A percentile compares a stretch with the other conserved stretches of the same genome.
phyloP scores from a whole-genome alignment of 2,888 invertebrate species.

The Macaria notata region DNA sequence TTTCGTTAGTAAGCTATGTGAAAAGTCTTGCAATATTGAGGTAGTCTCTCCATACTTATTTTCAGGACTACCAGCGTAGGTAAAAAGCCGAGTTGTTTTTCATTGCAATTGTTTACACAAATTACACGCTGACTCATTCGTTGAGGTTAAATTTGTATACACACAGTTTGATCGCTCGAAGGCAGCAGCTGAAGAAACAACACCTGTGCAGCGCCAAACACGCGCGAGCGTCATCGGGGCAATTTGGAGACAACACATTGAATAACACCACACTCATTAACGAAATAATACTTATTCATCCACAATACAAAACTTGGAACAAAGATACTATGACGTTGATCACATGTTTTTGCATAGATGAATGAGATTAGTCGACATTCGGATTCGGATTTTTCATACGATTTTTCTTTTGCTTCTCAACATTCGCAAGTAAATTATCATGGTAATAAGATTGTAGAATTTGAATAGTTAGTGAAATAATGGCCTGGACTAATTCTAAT shows the following conservation, averaged over 20 bases:
- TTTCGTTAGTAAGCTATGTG: too few species aligned
- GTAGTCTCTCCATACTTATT: too few species aligned
- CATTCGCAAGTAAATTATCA: background rate
- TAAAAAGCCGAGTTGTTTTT: slow-evolving; percentile 16
- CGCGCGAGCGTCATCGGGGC: slow-evolving; percentile 64
- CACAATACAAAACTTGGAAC: slow-evolving; percentile 37
- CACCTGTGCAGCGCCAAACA: slow-evolving; percentile 56
- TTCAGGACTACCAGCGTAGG: too few species aligned
- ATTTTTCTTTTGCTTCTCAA: slow-evolving; percentile 15
- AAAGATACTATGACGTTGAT: slow-evolving; percentile 41
- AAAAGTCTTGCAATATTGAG: too few species aligned
- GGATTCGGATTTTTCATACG: slow-evolving; percentile 16
- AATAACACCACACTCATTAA: slow-evolving; percentile 56
- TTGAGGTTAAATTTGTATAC: slow-evolving; percentile 36
- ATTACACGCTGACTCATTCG: slow-evolving; percentile 51
- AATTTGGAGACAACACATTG: slow-evolving; percentile 60
- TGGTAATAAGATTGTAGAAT: too few species aligned
- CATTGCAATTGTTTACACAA: slow-evolving; percentile 32
- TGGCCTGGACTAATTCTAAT: background rate
- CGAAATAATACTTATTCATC: slow-evolving; percentile 34
- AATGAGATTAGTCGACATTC: slow-evolving; percentile 44
- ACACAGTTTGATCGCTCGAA: slow-evolving; percentile 35
- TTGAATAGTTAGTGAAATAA: too few species aligned
- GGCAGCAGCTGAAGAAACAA: slow-evolving; percentile 59
- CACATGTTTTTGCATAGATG: slow-evolving; percentile 40